Evolutionary conservation across 2,797 vertebrate species (phyloP).

Genomic region (Channallabes apus): DNA sequence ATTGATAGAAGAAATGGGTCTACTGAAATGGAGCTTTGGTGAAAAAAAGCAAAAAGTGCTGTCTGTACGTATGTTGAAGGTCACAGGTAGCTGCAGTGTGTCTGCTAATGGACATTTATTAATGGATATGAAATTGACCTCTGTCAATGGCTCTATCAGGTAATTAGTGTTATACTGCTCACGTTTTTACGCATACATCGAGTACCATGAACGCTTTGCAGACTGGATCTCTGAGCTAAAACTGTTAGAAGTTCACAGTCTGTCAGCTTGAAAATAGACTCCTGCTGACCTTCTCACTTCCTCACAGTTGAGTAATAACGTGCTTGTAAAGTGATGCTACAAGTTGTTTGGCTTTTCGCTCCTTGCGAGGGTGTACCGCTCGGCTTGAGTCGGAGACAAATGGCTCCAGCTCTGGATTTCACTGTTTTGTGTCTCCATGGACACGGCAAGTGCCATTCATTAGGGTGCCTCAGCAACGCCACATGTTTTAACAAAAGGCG

Average conservation of each 20-base stretch:
- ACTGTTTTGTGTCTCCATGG: constrained; percentile 28
- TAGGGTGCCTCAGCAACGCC: constrained; percentile 23
- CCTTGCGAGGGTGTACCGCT: constrained; percentile 4
- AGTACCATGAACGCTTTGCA: not conserved
- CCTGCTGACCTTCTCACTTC: constrained; percentile 18
- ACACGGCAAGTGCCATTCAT: constrained; percentile 39
- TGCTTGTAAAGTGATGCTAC: constrained; percentile 13
- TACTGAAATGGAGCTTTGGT: not conserved
- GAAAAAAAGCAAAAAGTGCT: not conserved
- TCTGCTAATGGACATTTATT: not conserved
- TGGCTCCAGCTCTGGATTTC: constrained; percentile 4
- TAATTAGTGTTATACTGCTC: not conserved
- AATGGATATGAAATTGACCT: constrained; percentile 17
- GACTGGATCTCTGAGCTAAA: constrained; percentile 3
- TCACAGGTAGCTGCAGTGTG: not conserved
- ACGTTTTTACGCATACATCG: not conserved
- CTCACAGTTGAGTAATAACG: constrained; percentile 11
- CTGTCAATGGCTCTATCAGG: not conserved
- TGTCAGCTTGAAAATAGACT: constrained; percentile 9
- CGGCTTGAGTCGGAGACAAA: not conserved
- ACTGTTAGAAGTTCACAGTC: not conserved
- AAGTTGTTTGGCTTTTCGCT: constrained; percentile 4
- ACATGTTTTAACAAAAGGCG: constrained; percentile 37
- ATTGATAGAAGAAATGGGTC: not conserved
- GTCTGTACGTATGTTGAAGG: not conserved